phyloP scores from a whole-genome alignment of 2,113 vertebrate species.

The Agapornis roseicollis region DNA sequence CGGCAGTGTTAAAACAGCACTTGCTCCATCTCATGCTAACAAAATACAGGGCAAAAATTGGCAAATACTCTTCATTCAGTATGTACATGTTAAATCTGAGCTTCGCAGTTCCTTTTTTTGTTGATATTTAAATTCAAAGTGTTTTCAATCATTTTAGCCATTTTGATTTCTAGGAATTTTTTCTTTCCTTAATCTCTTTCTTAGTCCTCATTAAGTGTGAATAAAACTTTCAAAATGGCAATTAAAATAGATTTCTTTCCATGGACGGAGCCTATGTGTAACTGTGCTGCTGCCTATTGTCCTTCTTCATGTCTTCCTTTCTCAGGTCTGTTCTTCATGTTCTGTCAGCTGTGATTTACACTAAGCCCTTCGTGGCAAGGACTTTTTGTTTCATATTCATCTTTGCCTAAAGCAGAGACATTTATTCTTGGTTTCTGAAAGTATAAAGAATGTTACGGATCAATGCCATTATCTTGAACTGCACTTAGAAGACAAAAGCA shows the following conservation, averaged over 20 bases:
- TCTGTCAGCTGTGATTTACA: neutral
- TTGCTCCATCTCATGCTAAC: neutral
- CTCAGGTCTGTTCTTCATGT: neutral
- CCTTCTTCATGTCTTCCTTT: conserved; percentile 1
- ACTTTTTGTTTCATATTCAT: neutral
- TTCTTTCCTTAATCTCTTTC: neutral
- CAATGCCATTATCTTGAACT: conserved; percentile 46
- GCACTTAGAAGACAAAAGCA: conserved; percentile 23
- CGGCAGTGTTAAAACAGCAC: neutral
- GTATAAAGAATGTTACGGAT: neutral
- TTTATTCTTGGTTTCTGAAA: conserved; percentile 23
- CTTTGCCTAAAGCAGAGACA: neutral
- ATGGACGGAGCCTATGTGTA: neutral
- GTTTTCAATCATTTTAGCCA: neutral
- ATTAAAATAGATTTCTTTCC: neutral
- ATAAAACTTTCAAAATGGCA: neutral
- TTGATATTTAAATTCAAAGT: neutral
- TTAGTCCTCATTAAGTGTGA: neutral
- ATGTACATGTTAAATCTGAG: neutral
- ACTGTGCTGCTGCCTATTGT: neutral
- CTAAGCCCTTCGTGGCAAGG: neutral
- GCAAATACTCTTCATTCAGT: neutral
- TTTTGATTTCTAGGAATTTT: neutral
- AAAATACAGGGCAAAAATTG: neutral
- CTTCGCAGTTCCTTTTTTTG: neutral